phyloP scores from a whole-genome alignment of 2,113 vertebrate species.

The Microcebus jonahi region DNA sequence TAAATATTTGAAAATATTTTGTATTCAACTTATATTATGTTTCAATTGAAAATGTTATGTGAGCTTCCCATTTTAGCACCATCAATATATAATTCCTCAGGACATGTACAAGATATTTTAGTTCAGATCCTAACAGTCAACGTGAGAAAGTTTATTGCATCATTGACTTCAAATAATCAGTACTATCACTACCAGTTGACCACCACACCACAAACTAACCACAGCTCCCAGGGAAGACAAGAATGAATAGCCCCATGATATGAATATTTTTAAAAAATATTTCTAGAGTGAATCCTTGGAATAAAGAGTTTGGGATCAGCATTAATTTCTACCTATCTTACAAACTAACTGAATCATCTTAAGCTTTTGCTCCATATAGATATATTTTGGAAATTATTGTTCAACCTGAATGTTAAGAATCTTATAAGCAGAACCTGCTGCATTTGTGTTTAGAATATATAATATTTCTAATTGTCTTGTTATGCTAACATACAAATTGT shows the following conservation, averaged over 20 bases:
- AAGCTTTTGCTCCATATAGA: background rate
- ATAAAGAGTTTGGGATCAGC: background rate
- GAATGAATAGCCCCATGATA: background rate
- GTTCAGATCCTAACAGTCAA: background rate
- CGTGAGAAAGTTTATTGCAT: background rate
- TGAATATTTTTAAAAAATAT: background rate
- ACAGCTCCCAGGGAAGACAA: background rate
- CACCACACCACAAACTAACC: background rate
- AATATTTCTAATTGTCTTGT: background rate
- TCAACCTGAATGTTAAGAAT: constrained; percentile 11
- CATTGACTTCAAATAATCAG: background rate
- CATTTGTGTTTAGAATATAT: constrained; percentile 12
- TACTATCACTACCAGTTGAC: background rate
- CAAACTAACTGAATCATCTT: background rate
- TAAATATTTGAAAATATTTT: constrained; percentile 33
- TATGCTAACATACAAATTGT: background rate
- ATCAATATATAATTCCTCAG: background rate
- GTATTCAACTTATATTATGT: background rate
- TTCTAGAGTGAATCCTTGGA: background rate
- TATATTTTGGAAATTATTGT: constrained; percentile 28
- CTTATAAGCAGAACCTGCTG: background rate
- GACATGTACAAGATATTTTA: background rate
- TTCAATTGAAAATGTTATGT: constrained; percentile 15
- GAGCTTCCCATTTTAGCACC: constrained; percentile 25
- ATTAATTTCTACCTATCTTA: background rate